Evolutionary conservation across 2,797 vertebrate genomes (phyloP).

Genomic region (Epinephelus awoara): DNA sequence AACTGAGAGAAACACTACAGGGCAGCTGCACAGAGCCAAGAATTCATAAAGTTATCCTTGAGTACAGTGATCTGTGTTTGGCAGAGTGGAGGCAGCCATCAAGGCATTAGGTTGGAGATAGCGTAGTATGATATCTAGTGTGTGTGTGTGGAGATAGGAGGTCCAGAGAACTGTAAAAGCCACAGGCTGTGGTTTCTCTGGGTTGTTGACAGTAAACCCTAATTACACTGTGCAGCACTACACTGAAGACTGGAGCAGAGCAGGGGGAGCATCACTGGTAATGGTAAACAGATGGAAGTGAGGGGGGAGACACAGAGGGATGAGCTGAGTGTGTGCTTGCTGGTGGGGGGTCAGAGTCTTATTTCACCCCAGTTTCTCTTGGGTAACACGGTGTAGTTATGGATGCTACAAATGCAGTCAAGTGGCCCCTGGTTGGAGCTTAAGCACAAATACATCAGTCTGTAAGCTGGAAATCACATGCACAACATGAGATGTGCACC

Average conservation of each 20-base stretch:
- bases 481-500: slow-evolving; percentile 16
- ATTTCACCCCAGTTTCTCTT: slow-evolving; percentile 3
- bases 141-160: slow-evolving; percentile 59
- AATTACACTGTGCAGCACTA: slow-evolving; percentile 80
- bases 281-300: slow-evolving; percentile 82
- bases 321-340: slow-evolving; percentile 56
- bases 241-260: slow-evolving; percentile 64
- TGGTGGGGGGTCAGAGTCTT: slow-evolving; percentile 38
- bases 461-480: neutral
- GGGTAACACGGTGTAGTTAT: neutral
- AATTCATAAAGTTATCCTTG: neutral
- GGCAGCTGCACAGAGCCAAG: slow-evolving; percentile 4
- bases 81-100: slow-evolving; percentile 21
- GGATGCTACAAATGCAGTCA: neutral
- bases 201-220: slow-evolving; percentile 84
- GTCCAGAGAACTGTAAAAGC: slow-evolving; percentile 71
- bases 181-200: slow-evolving; percentile 78
- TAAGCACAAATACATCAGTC: slow-evolving; percentile 5
- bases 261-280: slow-evolving; percentile 73
- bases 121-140: slow-evolving; percentile 26
- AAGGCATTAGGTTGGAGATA: slow-evolving; percentile 23
- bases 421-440: slow-evolving; percentile 5
- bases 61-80: slow-evolving; percentile 11
- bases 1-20: slow-evolving; percentile 11
- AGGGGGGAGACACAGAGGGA: slow-evolving; percentile 42